Evolutionary conservation across 2,888 invertebrate genomes (phyloP).

Genomic region (Caenorhabditis plicata): DNA sequence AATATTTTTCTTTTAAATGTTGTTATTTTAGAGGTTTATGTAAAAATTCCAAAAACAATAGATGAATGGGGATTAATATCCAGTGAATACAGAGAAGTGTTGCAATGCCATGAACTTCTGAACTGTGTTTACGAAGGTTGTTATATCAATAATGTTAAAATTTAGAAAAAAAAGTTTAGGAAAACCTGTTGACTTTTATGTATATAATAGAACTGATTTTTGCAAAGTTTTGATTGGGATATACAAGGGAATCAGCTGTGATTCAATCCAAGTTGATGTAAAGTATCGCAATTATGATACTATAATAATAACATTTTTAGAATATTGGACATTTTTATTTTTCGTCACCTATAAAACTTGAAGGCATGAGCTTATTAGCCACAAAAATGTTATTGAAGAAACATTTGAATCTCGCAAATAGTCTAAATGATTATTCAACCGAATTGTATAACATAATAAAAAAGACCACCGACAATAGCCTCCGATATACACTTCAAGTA

Average conservation of each 20-base stretch:
- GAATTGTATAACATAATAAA: too few relatives aligned
- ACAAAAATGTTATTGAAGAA: conserved; percentile 12
- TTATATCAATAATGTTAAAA: not conserved
- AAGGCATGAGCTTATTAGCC: conserved; percentile 20
- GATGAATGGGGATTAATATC: conserved; percentile 26
- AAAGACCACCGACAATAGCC: too few relatives aligned
- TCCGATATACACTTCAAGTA: too few relatives aligned
- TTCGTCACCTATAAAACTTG: conserved; percentile 14
- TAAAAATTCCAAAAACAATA: conserved; percentile 1
- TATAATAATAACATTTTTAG: too few relatives aligned
- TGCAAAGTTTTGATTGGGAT: conserved; percentile 14
- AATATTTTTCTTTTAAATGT: not conserved
- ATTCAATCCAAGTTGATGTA: conserved; percentile 17
- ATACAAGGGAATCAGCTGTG: conserved; percentile 22
- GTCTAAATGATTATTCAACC: too few relatives aligned
- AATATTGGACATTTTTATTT: conserved; percentile 14
- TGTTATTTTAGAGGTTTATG: conserved; percentile 3
- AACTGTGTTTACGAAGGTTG: conserved; percentile 10
- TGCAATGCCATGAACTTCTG: conserved; percentile 13
- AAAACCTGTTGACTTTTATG: conserved; percentile 13
- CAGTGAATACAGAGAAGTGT: conserved; percentile 9
- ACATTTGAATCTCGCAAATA: conserved; percentile 18
- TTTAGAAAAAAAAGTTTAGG: not conserved
- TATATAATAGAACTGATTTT: conserved; percentile 1
- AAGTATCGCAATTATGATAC: not conserved